Conservation (phyloP, 1,140 invertebrate species). For the Rhynchophorus ferrugineus region DNA sequence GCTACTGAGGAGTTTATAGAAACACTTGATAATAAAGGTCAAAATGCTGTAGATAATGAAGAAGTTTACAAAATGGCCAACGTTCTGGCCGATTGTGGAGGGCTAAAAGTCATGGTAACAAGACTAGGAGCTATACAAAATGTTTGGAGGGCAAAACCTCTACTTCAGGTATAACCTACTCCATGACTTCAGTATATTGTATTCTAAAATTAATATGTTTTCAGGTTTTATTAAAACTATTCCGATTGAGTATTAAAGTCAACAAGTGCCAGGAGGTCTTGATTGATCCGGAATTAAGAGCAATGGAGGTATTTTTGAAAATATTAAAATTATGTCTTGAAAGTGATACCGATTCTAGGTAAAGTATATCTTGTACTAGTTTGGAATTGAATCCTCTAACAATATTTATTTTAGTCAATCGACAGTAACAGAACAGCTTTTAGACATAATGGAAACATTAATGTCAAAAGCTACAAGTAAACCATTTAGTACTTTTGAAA, state of each 20-base stretch:
- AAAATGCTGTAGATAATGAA: conserved; percentile 89
- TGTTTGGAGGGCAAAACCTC: conserved; percentile 62
- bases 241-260: conserved; percentile 76
- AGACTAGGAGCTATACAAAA: conserved; percentile 61
- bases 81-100: conserved; percentile 72
- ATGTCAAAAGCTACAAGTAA: conserved; percentile 80
- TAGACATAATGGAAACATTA: conserved; percentile 90
- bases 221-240: conserved; percentile 71
- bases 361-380: too few relatives aligned
- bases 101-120: conserved; percentile 66
- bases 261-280: conserved; percentile 62
- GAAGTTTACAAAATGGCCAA: conserved; percentile 79
- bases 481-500: conserved; percentile 64
- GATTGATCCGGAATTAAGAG: conserved; percentile 58
- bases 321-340: conserved; percentile 61
- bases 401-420: conserved; percentile 44
- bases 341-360: conserved; percentile 49
- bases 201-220: conserved; percentile 4
- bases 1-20: conserved; percentile 98
- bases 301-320: conserved; percentile 60
- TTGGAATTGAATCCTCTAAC: neutral
- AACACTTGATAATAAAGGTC: conserved; percentile 80
- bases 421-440: conserved; percentile 72
- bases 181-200: neutral
- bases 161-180: conserved; percentile 50